Evolutionary conservation across 2,888 invertebrate species (phyloP).

Genomic region (Plagodis pulveraria): DNA sequence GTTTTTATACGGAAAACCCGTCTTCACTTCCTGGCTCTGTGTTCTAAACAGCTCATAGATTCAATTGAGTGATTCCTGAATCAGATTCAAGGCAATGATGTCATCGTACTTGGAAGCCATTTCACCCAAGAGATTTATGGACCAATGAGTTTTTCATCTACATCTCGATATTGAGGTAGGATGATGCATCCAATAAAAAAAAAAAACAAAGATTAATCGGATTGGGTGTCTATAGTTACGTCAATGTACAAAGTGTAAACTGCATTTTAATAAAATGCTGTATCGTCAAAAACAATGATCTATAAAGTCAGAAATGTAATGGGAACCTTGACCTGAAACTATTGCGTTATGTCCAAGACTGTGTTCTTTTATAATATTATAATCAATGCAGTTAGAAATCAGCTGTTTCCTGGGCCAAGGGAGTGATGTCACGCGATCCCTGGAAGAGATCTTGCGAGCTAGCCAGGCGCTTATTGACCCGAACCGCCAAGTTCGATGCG

Average conservation of each 20-base stretch:
- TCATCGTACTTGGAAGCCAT: slow-evolving; percentile 9
- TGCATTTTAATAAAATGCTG: too few relatives aligned
- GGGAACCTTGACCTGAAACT: too few relatives aligned
- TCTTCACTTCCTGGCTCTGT: background rate
- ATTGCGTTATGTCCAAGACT: too few relatives aligned
- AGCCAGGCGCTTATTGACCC: slow-evolving; percentile 12
- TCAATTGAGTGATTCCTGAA: slow-evolving; percentile 5
- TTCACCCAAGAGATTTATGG: background rate
- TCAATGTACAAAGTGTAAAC: too few relatives aligned
- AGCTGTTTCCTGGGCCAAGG: slow-evolving; percentile 10
- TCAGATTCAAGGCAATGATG: slow-evolving; percentile 9
- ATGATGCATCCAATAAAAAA: background rate
- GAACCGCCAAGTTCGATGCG: background rate
- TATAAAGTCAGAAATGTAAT: too few relatives aligned
- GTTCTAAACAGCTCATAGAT: background rate
- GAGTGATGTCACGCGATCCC: slow-evolving; percentile 43
- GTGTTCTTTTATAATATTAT: too few relatives aligned
- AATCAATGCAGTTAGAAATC: slow-evolving; percentile 20
- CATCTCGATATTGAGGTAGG: background rate
- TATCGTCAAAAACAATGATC: too few relatives aligned
- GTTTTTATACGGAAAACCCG: background rate
- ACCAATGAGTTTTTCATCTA: background rate
- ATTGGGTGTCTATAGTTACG: background rate
- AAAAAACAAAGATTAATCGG: background rate
- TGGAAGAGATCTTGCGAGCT: slow-evolving; percentile 39